phyloP scores from a whole-genome alignment of 1,140 invertebrate genomes.

The Drosophila nigrodunni region DNA sequence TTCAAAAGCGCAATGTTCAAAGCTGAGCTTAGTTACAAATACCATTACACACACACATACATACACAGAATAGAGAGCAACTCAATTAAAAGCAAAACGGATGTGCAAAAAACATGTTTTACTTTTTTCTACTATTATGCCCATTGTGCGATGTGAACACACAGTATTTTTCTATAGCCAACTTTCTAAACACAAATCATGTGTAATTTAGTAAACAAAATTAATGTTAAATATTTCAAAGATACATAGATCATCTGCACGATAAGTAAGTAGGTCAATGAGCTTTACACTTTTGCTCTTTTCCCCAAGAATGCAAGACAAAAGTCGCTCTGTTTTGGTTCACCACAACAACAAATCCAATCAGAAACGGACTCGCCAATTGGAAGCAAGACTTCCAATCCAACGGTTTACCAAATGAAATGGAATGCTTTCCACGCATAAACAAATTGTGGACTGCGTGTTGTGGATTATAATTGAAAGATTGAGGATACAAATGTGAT shows the following conservation, averaged over 20 bases:
- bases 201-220: slow-evolving; percentile 17
- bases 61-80: slow-evolving; percentile 14
- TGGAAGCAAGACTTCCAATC: slow-evolving; percentile 8
- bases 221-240: slow-evolving; percentile 6
- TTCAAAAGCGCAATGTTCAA: slow-evolving; percentile 63
- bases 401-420: slow-evolving; percentile 11
- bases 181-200: slow-evolving; percentile 45
- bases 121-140: slow-evolving; percentile 41
- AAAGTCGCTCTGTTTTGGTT: too few species aligned
- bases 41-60: neutral
- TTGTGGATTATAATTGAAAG: slow-evolving; percentile 64
- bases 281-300: neutral
- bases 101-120: slow-evolving; percentile 54
- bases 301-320: neutral
- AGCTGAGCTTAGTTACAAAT: slow-evolving; percentile 32
- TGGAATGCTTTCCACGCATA: slow-evolving; percentile 10
- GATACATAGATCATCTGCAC: neutral
- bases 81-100: slow-evolving; percentile 49
- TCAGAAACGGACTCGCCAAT: neutral
- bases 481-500: slow-evolving; percentile 43
- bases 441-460: slow-evolving; percentile 44
- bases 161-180: slow-evolving; percentile 7
- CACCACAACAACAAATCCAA: neutral
- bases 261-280: neutral
- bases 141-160: neutral